These are phyloP conservation scores for Caenorhabditis sp. DNA, from an alignment of 2,888 invertebrate species.

Conservation along the genomic window DNA sequence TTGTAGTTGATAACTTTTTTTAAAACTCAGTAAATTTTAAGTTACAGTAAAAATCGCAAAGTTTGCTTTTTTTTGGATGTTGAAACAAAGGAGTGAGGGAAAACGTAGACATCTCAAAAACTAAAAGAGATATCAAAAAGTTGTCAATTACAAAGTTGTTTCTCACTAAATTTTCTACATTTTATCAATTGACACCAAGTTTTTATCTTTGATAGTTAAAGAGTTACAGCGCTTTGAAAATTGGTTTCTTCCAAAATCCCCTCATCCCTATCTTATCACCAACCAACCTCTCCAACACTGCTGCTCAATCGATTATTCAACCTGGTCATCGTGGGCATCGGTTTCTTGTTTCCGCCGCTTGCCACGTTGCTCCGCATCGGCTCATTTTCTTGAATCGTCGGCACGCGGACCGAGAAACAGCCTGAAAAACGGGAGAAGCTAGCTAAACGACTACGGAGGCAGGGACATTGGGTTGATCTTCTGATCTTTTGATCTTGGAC, in stretches of 20 bases:
- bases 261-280: not conserved
- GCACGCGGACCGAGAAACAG: slow-evolving; percentile 47
- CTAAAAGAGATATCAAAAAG: no score
- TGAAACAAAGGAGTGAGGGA: not conserved
- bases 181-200: not conserved
- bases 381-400: slow-evolving; percentile 43
- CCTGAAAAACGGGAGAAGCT: slow-evolving; percentile 48
- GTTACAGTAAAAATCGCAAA: no score
- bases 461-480: no score
- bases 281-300: slow-evolving; percentile 71
- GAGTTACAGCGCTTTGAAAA: not conserved
- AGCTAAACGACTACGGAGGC: no score
- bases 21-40: no score
- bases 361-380: slow-evolving; percentile 31
- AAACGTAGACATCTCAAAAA: no score
- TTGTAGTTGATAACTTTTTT: not conserved
- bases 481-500: not conserved
- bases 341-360: not conserved
- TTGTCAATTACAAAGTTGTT: no score
- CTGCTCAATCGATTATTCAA: slow-evolving; percentile 71
- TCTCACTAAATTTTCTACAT: no score
- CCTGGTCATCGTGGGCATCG: slow-evolving; percentile 51
- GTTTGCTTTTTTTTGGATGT: no score
- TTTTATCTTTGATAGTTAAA: not conserved
- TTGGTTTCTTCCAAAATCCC: not conserved